A percentile compares a stretch with the other conserved stretches of the same genome.
Evolutionary conservation across 1,140 invertebrate genomes (phyloP).

Genomic region (Pseudomyrmex gracilis): DNA sequence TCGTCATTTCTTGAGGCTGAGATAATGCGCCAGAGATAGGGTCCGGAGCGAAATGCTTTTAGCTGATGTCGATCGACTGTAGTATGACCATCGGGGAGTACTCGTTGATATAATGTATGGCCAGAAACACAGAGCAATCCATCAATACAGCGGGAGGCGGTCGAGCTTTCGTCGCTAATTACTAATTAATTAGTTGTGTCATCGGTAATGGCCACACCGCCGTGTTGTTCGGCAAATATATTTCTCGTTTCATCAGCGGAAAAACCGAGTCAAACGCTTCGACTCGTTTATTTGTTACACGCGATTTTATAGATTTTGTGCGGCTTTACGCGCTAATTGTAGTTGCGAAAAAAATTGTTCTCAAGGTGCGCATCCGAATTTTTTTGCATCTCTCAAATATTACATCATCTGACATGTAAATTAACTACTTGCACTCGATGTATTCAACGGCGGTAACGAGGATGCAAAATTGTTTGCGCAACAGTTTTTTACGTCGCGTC

Average conservation of each 20-base stretch:
- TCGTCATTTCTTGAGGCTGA: background rate
- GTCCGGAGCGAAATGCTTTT: constrained; percentile 25
- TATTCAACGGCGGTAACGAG: constrained; percentile 19
- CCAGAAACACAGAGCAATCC: constrained; percentile 75
- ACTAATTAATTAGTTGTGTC: constrained; percentile 79
- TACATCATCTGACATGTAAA: background rate
- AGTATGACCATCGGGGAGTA: constrained; percentile 15
- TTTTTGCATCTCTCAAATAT: background rate
- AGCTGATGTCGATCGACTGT: constrained; percentile 41
- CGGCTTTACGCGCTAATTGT: background rate
- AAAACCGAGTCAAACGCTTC: background rate
- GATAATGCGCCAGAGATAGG: constrained; percentile 9
- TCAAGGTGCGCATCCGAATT: background rate
- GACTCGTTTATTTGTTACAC: constrained; percentile 12
- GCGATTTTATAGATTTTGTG: background rate
- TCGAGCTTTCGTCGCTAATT: constrained; percentile 75
- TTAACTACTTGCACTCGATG: background rate
- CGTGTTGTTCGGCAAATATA: constrained; percentile 25
- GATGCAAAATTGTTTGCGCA: constrained; percentile 28
- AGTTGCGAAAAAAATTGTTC: background rate
- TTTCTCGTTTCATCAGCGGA: constrained; percentile 31
- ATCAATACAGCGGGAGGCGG: constrained; percentile 71
- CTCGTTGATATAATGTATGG: constrained; percentile 41
- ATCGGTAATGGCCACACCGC: constrained; percentile 34
- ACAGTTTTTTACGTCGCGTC: constrained; percentile 12